Percentiles rank a stretch among this genome's conserved stretches.
Evolutionary conservation across 1,140 invertebrate species (phyloP).

Genomic region (Dreissena rostriformis): DNA sequence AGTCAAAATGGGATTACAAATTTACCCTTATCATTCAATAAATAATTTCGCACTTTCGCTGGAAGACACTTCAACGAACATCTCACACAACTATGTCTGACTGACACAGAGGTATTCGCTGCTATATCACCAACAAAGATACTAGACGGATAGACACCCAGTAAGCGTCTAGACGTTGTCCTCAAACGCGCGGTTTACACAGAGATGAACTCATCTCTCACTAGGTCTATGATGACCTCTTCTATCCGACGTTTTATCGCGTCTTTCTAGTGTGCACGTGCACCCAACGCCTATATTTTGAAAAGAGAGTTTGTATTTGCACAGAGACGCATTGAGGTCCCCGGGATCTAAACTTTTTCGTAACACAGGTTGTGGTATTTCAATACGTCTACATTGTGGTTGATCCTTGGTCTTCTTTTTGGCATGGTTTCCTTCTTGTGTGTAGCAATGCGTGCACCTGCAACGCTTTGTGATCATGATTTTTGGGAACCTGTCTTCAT

Average conservation of each 20-base stretch:
- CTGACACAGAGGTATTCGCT: too few relatives aligned
- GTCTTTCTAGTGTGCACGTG: background rate
- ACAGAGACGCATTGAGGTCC: background rate
- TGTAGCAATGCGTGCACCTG: slow-evolving; percentile 3
- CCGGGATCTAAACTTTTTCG: background rate
- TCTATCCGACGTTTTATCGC: background rate
- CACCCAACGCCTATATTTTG: slow-evolving; percentile 11
- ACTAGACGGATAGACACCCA: too few relatives aligned
- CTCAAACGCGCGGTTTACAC: background rate
- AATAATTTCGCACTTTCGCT: too few relatives aligned
- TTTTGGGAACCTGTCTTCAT: slow-evolving; percentile 20
- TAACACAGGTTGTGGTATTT: background rate
- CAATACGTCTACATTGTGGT: background rate
- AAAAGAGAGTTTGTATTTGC: background rate
- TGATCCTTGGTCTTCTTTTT: background rate
- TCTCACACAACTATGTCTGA: too few relatives aligned
- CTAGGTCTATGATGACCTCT: background rate
- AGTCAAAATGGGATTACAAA: too few relatives aligned
- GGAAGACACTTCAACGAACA: too few relatives aligned
- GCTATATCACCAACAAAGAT: too few relatives aligned
- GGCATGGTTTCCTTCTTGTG: background rate
- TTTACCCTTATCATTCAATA: too few relatives aligned
- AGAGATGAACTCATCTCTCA: background rate
- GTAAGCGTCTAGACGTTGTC: background rate
- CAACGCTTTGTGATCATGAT: slow-evolving; percentile 24